Conservation (phyloP, 1,140 invertebrate species). For the Galleria mellonella region DNA sequence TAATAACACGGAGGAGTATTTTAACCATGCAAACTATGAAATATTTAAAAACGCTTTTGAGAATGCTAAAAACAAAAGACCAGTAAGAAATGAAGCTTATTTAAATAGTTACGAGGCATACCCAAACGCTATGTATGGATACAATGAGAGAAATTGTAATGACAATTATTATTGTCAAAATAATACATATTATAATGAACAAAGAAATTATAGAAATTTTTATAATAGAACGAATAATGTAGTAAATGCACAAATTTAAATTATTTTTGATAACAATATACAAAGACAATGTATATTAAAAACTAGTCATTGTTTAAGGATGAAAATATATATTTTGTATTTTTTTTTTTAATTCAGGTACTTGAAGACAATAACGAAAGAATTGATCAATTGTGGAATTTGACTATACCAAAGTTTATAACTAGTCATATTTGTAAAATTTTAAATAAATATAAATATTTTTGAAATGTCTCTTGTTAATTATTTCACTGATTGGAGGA, state of each 20-base stretch:
- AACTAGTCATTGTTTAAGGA: constrained; percentile 36
- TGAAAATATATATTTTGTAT: constrained; percentile 1
- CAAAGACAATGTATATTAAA: constrained; percentile 14
- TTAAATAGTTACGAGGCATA: constrained; percentile 22
- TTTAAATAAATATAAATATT: constrained; percentile 13
- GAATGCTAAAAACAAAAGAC: constrained; percentile 63
- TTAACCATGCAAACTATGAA: constrained; percentile 72
- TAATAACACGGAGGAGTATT: constrained; percentile 45
- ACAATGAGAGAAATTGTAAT: constrained; percentile 33
- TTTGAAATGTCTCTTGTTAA: background rate
- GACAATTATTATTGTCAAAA: constrained; percentile 40
- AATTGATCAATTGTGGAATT: constrained; percentile 4
- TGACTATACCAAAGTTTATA: constrained; percentile 33
- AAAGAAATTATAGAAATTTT: constrained; percentile 52
- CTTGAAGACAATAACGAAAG: background rate
- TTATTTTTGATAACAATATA: constrained; percentile 7
- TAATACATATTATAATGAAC: constrained; percentile 49
- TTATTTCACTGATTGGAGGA: too few relatives aligned
- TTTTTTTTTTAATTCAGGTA: constrained; percentile 2
- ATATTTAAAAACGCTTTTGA: constrained; percentile 76
- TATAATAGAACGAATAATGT: constrained; percentile 44
- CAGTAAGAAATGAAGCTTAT: constrained; percentile 26
- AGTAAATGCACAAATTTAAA: constrained; percentile 59
- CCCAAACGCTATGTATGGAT: constrained; percentile 29
- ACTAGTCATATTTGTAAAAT: constrained; percentile 35